phyloP scores from a whole-genome alignment of 2,888 invertebrate species.

The Dynastes hyllus region DNA sequence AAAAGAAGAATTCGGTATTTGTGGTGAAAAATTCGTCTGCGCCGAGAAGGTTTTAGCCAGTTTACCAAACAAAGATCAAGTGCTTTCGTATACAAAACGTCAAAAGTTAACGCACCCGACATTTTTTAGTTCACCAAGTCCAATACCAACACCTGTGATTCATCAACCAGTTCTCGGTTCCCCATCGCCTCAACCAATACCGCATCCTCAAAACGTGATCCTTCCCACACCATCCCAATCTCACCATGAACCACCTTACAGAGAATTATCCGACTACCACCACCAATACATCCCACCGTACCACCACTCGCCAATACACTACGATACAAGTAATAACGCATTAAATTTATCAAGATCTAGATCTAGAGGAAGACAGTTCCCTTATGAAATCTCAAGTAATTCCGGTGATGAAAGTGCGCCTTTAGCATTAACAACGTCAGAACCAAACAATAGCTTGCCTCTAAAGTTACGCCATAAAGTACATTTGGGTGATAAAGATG shows the following conservation, averaged over 20 bases:
- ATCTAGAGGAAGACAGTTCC: constrained; percentile 75
- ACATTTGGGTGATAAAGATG: constrained; percentile 91
- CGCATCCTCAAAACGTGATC: constrained; percentile 71
- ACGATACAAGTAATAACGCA: constrained; percentile 76
- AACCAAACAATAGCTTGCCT: constrained; percentile 87
- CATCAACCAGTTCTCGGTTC: constrained; percentile 73
- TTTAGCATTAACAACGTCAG: constrained; percentile 69
- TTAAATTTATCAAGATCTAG: constrained; percentile 78
- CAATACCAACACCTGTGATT: constrained; percentile 77
- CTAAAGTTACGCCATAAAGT: constrained; percentile 94
- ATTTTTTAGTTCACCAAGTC: constrained; percentile 74
- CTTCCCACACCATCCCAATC: constrained; percentile 71
- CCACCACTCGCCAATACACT: constrained; percentile 61
- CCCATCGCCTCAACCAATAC: constrained; percentile 74
- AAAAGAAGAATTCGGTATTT: constrained; percentile 93
- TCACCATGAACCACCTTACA: constrained; percentile 69
- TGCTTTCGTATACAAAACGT: constrained; percentile 87
- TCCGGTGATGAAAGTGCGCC: constrained; percentile 76
- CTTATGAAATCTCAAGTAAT: constrained; percentile 87
- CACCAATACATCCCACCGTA: constrained; percentile 59
- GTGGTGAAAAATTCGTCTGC: constrained; percentile 89
- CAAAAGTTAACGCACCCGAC: constrained; percentile 73
- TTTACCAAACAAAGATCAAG: constrained; percentile 88
- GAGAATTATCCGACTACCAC: constrained; percentile 53
- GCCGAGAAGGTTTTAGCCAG: constrained; percentile 92